Base-by-base conservation (phyloP, 2,113 vertebrate genomes). In the Alethe castanea region DNA sequence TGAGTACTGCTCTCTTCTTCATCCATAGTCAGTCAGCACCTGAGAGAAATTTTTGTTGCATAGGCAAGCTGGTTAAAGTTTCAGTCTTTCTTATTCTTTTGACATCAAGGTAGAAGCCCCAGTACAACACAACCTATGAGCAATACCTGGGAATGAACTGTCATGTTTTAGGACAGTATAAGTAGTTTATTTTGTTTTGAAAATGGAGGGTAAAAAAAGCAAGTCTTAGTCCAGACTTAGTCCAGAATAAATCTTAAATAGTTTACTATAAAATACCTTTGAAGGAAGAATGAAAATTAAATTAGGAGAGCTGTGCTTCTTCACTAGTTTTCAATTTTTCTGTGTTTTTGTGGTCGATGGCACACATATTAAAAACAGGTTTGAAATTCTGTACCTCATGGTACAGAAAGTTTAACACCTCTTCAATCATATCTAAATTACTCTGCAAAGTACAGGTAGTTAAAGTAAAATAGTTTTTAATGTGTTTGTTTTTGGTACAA, bases 401-500 rank as follows among this genome's bases (percentile, higher is more conserved):
- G 10, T 35, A 53, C 15, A 38, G 24, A 48, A 78, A 60, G 0
- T 65, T 64, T 60, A 36, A 8, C 18, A 33, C 6, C 6, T 47
- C 19, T 42, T 78, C 1, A 1, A 25, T 24, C 17, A 9, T 36
- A 33, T 2, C 19, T 53, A 62, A 52, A 36, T 42, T 17, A 54
- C 35, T 54, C 6, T 38, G 10, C 13, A 42, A 82, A 13, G 17
- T 35, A 5, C 8, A 62, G 23, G 62, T 66, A 50, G 24, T 42
- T 71, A 29, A 56, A 56, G 20, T 14, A 61, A 42, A 65, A 57
- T 8, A 29, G 3, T 36, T 92, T 76, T 80, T 10, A 36, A 24
- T 2, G 2, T 36, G 23, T 28, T 54, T 38, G 3, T 0, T 67
- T 76, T 59, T 59, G 3, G 5, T 3, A 3, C 52, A 76, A 82